Evolutionary conservation across 2,113 vertebrate species (phyloP).

Genomic region (Ailurus styani): DNA sequence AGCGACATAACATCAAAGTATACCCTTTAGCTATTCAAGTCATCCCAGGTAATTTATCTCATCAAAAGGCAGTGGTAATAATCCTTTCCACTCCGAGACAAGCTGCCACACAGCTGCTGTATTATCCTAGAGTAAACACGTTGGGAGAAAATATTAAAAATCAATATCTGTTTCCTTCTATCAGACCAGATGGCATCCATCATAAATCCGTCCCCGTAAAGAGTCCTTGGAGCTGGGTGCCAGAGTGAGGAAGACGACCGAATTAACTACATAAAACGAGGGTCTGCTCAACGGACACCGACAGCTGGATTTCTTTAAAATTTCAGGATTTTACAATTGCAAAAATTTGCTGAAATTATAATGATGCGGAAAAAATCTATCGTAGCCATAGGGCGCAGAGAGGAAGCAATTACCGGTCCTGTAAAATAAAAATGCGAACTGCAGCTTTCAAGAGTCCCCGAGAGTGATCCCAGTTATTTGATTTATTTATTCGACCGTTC

Average conservation of each 20-base stretch:
- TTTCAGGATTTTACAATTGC: slow-evolving; percentile 68
- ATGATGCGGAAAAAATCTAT: slow-evolving; percentile 62
- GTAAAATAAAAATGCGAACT: slow-evolving; percentile 6
- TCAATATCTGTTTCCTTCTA: slow-evolving; percentile 94
- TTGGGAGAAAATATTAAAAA: slow-evolving; percentile 93
- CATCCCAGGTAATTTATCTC: slow-evolving; percentile 90
- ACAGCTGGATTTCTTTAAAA: slow-evolving; percentile 77
- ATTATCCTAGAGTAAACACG: slow-evolving; percentile 92
- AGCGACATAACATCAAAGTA: slow-evolving; percentile 91
- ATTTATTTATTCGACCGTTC: background rate
- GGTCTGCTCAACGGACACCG: slow-evolving; percentile 64
- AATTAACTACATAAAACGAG: slow-evolving; percentile 75
- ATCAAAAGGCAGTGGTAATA: slow-evolving; percentile 90
- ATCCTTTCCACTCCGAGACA: slow-evolving; percentile 88
- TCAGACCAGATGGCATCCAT: slow-evolving; percentile 89
- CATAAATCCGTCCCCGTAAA: slow-evolving; percentile 87
- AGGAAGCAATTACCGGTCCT: slow-evolving; percentile 52
- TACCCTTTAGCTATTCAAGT: slow-evolving; percentile 91
- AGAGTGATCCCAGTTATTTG: background rate
- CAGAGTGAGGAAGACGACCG: slow-evolving; percentile 77
- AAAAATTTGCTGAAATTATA: slow-evolving; percentile 78
- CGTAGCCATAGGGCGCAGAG: slow-evolving; percentile 51
- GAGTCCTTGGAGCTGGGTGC: slow-evolving; percentile 80
- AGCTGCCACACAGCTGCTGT: slow-evolving; percentile 84
- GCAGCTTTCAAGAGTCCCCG: slow-evolving; percentile 32